phyloP scores from a whole-genome alignment of 2,797 vertebrate genomes.

The Myotis planiceps region DNA sequence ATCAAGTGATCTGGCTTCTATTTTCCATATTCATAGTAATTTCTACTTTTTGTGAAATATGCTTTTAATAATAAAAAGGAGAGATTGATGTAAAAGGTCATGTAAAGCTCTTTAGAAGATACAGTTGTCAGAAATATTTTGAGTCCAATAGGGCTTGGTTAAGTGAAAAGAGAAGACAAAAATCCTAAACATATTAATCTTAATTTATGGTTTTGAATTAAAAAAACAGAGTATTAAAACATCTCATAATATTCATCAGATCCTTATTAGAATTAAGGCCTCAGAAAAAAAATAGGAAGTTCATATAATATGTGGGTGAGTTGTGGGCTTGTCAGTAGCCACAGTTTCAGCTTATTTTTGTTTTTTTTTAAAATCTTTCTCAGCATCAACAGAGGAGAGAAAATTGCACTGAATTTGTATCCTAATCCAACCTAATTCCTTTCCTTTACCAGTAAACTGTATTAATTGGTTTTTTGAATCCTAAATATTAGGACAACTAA shows the following conservation, averaged over 20 bases:
- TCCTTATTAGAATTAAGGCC: not conserved
- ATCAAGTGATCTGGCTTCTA: not conserved
- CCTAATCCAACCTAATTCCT: slow-evolving; percentile 54
- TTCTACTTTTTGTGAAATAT: not conserved
- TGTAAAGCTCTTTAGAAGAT: not conserved
- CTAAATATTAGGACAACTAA: slow-evolving; percentile 50
- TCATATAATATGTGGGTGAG: not conserved
- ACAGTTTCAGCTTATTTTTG: not conserved
- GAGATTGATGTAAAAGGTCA: not conserved
- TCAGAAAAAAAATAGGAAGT: not conserved
- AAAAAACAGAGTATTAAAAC: not conserved
- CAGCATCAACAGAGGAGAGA: not conserved
- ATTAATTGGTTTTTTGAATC: slow-evolving; percentile 58
- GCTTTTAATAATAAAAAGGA: not conserved
- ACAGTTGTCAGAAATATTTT: not conserved
- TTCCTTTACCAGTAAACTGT: slow-evolving; percentile 52
- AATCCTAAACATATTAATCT: not conserved
- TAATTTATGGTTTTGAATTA: slow-evolving; percentile 5
- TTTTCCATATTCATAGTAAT: not conserved
- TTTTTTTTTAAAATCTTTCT: not conserved
- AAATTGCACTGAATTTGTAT: slow-evolving; percentile 48
- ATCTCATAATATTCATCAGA: not conserved
- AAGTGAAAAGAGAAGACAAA: not conserved
- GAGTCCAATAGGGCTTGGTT: not conserved
- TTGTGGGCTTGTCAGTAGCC: not conserved